Percentiles rank a stretch among this genome's conserved stretches.
These are phyloP conservation scores for Salvelinus fontinalis DNA, from an alignment of 2,113 vertebrate genomes.

Conservation along the genomic window DNA sequence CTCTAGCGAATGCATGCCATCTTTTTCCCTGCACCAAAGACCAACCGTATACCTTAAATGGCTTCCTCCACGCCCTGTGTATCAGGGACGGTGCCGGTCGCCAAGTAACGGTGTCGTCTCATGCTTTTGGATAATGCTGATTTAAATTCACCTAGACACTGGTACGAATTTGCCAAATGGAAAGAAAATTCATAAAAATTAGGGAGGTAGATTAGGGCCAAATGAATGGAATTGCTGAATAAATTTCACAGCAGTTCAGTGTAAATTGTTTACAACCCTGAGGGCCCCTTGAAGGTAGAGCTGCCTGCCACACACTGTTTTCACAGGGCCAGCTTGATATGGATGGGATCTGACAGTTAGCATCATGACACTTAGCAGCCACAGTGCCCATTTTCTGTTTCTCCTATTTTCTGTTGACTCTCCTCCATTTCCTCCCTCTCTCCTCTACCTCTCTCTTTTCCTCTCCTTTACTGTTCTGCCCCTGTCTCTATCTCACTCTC, in stretches of 20 bases:
- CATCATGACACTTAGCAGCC: conserved; percentile 52
- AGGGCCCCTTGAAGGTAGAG: conserved; percentile 39
- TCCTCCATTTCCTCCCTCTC: background rate
- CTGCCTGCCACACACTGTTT: conserved; percentile 49
- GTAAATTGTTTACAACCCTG: conserved; percentile 54
- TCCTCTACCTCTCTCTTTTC: conserved; percentile 29
- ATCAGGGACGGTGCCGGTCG: conserved; percentile 10
- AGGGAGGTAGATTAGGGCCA: conserved; percentile 11
- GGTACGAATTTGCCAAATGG: conserved; percentile 58
- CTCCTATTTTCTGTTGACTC: background rate
- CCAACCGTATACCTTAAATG: too few species aligned
- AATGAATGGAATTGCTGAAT: conserved; percentile 45
- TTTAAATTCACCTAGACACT: conserved; percentile 43
- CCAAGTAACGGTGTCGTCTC: conserved; percentile 24
- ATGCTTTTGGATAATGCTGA: conserved; percentile 23
- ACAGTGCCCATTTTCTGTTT: background rate
- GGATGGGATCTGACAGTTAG: conserved; percentile 61
- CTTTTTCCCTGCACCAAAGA: too few species aligned
- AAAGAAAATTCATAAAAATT: conserved; percentile 48
- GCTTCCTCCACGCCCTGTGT: conserved; percentile 3
- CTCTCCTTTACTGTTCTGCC: background rate
- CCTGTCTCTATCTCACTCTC: background rate
- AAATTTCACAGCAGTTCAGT: conserved; percentile 23
- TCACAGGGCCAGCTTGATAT: conserved; percentile 56
- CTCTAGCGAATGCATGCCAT: conserved; percentile 40